These are phyloP conservation scores for Falco concolor DNA, from an alignment of 2,797 vertebrate genomes.

Conservation along the genomic window DNA sequence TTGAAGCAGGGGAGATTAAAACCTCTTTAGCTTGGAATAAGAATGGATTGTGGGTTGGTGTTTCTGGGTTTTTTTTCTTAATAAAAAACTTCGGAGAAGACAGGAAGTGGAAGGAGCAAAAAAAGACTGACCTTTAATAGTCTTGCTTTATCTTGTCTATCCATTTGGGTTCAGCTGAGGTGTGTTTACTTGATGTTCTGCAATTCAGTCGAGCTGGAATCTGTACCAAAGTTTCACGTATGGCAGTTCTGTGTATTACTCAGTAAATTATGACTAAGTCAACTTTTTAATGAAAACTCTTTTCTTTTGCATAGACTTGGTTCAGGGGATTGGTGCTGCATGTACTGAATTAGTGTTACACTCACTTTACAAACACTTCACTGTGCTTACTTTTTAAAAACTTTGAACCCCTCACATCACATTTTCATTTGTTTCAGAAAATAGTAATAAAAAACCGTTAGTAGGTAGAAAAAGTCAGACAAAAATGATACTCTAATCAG, in stretches of 20 bases:
- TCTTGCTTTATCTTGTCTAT: background rate
- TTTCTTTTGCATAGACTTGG: background rate
- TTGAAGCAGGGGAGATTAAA: background rate
- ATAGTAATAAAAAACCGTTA: background rate
- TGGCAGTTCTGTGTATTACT: background rate
- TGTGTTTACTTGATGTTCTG: background rate
- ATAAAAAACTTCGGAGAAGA: background rate
- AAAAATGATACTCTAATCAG: background rate
- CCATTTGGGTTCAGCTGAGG: background rate
- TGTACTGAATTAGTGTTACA: background rate
- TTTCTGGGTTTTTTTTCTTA: background rate
- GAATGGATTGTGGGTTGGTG: background rate
- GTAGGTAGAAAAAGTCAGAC: background rate
- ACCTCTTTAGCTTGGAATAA: background rate
- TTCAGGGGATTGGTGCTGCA: background rate
- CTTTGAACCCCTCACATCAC: background rate
- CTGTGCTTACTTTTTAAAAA: background rate
- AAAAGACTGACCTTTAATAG: background rate
- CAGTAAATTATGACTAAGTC: background rate
- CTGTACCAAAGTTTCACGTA: background rate
- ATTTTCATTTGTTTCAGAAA: background rate
- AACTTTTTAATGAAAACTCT: background rate
- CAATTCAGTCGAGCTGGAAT: background rate
- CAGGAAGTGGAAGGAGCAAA: background rate
- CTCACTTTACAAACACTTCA: background rate